A percentile compares a stretch with the other conserved stretches of the same genome.
These are phyloP conservation scores for Torymus aiolomorphi DNA, from an alignment of 2,888 invertebrate genomes.

Conservation along the genomic window DNA sequence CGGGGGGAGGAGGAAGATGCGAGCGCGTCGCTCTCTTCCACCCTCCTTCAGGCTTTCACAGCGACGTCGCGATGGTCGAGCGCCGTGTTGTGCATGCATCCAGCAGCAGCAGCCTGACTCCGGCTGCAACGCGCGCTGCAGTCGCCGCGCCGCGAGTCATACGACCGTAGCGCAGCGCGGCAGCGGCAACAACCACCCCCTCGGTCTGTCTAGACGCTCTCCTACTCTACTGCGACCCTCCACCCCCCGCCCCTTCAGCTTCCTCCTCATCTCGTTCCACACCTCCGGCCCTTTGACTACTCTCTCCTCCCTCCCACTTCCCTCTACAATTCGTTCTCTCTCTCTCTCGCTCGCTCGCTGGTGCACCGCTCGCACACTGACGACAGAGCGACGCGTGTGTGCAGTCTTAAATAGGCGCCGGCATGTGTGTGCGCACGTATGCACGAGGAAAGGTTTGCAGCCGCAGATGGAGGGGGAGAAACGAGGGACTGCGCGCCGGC, in stretches of 20 bases:
- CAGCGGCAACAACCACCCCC: constrained; percentile 60
- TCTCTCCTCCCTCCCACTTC: too few relatives aligned
- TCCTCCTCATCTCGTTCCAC: constrained; percentile 61
- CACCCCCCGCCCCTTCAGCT: constrained; percentile 59
- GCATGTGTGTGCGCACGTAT: not conserved
- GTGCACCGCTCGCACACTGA: not conserved
- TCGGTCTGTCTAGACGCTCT: constrained; percentile 73
- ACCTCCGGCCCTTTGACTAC: constrained; percentile 69
- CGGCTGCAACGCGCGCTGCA: constrained; percentile 35
- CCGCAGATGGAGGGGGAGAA: constrained; percentile 16
- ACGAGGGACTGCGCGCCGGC: too few relatives aligned
- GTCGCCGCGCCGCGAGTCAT: constrained; percentile 16
- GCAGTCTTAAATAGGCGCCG: constrained; percentile 16
- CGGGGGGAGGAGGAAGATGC: constrained; percentile 24
- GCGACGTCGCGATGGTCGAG: constrained; percentile 57
- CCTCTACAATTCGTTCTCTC: constrained; percentile 14
- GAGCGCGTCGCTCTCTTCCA: not conserved
- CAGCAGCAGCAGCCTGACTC: constrained; percentile 49
- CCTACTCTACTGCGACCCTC: constrained; percentile 73
- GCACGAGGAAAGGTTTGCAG: constrained; percentile 58
- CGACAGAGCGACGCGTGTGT: not conserved
- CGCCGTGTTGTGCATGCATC: constrained; percentile 25
- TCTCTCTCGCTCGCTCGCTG: not conserved
- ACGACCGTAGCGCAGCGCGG: constrained; percentile 14
- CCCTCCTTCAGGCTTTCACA: constrained; percentile 47